phyloP scores from a whole-genome alignment of 2,888 invertebrate species.

The Ariolimax columbianus region DNA sequence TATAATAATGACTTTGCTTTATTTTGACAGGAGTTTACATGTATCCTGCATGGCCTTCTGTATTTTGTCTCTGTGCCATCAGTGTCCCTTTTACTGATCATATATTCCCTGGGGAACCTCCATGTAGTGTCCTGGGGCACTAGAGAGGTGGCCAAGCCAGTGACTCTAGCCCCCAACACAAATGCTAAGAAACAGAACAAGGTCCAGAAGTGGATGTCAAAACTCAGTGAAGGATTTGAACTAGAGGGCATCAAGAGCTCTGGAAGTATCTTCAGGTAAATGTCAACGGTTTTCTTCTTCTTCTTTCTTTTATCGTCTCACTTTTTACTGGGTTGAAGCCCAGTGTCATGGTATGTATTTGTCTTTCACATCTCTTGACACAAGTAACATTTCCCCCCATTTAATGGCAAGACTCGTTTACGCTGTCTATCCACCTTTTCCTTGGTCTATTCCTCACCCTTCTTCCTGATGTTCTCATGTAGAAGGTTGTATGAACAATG shows the following conservation, averaged over 20 bases:
- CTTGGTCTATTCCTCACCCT: too few relatives aligned
- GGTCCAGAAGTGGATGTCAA: slow-evolving; percentile 43
- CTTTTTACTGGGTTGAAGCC: too few relatives aligned
- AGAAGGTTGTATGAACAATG: too few relatives aligned
- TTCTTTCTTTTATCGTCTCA: too few relatives aligned
- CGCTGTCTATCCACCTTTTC: too few relatives aligned
- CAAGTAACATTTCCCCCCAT: too few relatives aligned
- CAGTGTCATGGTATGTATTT: too few relatives aligned
- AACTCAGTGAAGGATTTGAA: slow-evolving; percentile 21
- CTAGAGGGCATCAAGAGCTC: neutral
- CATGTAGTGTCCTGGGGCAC: slow-evolving; percentile 97
- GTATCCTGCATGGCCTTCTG: slow-evolving; percentile 84
- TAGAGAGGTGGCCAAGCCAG: slow-evolving; percentile 83
- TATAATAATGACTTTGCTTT: slow-evolving; percentile 12
- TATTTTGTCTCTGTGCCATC: slow-evolving; percentile 89
- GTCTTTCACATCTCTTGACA: too few relatives aligned
- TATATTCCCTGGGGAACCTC: slow-evolving; percentile 94
- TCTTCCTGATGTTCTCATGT: too few relatives aligned
- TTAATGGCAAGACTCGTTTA: too few relatives aligned
- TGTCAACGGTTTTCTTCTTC: neutral
- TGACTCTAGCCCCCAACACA: neutral
- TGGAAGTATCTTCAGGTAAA: neutral
- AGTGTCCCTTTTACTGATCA: slow-evolving; percentile 94
- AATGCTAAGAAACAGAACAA: slow-evolving; percentile 34
- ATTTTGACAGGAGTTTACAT: slow-evolving; percentile 81